A percentile compares a stretch with the other conserved stretches of the same genome.
Conservation (phyloP, 2,797 vertebrate species). For the Halcyon smyrnensis region DNA sequence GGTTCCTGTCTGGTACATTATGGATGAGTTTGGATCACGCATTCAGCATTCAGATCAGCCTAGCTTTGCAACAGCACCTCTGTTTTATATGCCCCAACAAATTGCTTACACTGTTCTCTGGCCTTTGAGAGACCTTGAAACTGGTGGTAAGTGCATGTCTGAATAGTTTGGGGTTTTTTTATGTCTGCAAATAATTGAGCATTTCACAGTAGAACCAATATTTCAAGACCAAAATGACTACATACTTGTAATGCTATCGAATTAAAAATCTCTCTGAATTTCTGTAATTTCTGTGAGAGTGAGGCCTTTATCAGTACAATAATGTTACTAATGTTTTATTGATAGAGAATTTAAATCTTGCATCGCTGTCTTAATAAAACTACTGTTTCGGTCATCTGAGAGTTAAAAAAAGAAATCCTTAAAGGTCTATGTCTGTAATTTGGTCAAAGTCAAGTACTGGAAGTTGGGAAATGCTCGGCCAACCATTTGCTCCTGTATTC, state of each 20-base stretch:
- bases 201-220: not conserved
- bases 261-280: not conserved
- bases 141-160: slow-evolving; percentile 82
- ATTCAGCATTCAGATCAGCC: slow-evolving; percentile 90
- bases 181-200: not conserved
- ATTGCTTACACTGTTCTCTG: slow-evolving; percentile 91
- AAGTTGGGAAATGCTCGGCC: not conserved
- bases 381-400: not conserved
- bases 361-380: not conserved
- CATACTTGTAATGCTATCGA: not conserved
- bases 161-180: not conserved
- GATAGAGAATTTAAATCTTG: not conserved
- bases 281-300: not conserved
- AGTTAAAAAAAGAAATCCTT: not conserved
- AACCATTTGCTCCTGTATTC: not conserved
- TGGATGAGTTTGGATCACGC: slow-evolving; percentile 95
- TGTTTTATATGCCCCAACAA: slow-evolving; percentile 85
- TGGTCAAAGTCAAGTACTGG: not conserved
- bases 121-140: slow-evolving; percentile 88
- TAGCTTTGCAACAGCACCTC: slow-evolving; percentile 87
- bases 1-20: slow-evolving; percentile 94
- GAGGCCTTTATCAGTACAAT: not conserved
- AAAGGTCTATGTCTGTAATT: not conserved
- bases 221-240: not conserved
- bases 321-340: not conserved